Evolutionary conservation across 2,113 vertebrate genomes (phyloP), one percentile per base, ranked within the genome.

Genomic region (Aphelocoma coerulescens): DNA sequence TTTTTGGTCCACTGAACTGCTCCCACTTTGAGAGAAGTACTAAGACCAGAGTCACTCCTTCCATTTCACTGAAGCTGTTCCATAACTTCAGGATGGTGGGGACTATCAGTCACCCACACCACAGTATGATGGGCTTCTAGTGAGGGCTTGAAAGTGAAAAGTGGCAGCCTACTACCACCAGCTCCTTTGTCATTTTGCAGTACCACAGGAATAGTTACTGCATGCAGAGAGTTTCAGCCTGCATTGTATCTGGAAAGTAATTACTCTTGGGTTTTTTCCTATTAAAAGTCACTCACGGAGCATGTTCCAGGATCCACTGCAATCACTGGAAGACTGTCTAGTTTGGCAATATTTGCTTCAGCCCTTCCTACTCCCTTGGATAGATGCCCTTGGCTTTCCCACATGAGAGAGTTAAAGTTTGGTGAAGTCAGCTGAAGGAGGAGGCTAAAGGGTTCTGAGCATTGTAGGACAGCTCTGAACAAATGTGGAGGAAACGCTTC

Each of bases 321-420:
- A 85, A 57, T 27, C 32, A 41, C 21, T 66, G 72, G 32, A 92
- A 91, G 55, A 39, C 23, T 63, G 55, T 30, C 72, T 58, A 39
- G 27, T 74, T 90, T 49, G 48, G 18, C 49, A 55, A 28, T 35
- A 61, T 13, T 28, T 66, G 24, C 9, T 76, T 62, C 49, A 78
- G 41, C 49, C 39, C 33, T 80, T 77, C 21, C 10, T 68, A 35
- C 0, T 4, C 37, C 1, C 0, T 0, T 65, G 9, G 33, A 55
- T 48, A 35, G 15, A 51, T 79, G 41, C 3, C 41, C 11, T 59
- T 68, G 28, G 14, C 37, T 85, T 89, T 89, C 69, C 61, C 26
- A 43, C 3, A 1, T 22, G 16, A 83, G 23, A 54, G 23, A 73
- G 15, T 37, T 79, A 54, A 62, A 83, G 22, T 63, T 66, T 89